Evolutionary conservation across 92 coral and sea anemone species (phyloP), one percentile per base, ranked within the genome.

Genomic region (Pocillopora grandis): DNA sequence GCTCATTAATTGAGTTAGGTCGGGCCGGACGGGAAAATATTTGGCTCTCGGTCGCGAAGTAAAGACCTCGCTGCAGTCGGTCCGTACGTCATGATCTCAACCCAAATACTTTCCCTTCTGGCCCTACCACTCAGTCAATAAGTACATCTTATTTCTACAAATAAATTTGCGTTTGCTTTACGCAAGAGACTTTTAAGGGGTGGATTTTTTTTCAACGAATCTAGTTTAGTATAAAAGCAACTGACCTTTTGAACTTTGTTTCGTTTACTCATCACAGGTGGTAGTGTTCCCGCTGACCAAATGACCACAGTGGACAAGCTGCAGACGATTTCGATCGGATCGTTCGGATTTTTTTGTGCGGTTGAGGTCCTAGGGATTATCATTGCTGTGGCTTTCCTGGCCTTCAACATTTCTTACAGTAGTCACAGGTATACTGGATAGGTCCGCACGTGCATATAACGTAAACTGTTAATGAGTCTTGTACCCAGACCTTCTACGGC

Each of bases 331-430:
- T 91, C 96, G 3, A 4, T 63, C 15, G 75, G 84, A 21, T 71
- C 83, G 21, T 93, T 90, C 65, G 76, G 81, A 10, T 76, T 80
- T 60, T 75, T 91, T 60, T 90, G 94, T 74, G 70, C 89, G 10
- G 65, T 79, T 5, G 92, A 91, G 56, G 89, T 84, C 58, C 36
- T 87, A 27, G 96, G 96, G 10, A 84, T 93, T 23, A 19, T 93
- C 4, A 80, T 91, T 65, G 90, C 96, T 6, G 80, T 83, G 7
- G 87, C 66, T 11, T 87, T 93, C 65, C 64, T 93, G 66, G 81
- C 87, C 6, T 93, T 93, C 72, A 93, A 93, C 76, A 80, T 90
- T 64, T 70, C 62, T 73, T 55, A 90, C 76, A 78, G 92, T 58
- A 61, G 76, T n/a, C 92, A 88, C 37, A 76, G 93, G 96, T 90